Conservation (phyloP, 2,888 invertebrate genomes). For the Xanthorhoe spadicearia region DNA sequence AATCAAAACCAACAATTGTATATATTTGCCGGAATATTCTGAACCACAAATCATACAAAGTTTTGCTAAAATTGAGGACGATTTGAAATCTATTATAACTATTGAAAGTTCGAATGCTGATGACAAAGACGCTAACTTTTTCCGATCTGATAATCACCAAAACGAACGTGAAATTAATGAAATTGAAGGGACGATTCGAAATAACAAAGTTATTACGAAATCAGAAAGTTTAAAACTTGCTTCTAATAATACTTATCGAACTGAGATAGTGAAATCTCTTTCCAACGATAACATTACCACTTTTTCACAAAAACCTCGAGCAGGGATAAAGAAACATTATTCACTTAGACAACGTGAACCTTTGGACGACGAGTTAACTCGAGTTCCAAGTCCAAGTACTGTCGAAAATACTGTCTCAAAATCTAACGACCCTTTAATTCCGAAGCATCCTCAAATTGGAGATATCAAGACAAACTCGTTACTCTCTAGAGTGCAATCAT, state of each 20-base stretch:
- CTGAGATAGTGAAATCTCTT: conserved; percentile 67
- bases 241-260: conserved; percentile 58
- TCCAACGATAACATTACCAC: conserved; percentile 74
- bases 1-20: conserved; percentile 55
- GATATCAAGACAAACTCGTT: conserved; percentile 68
- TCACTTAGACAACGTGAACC: conserved; percentile 80
- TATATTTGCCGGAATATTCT: conserved; percentile 64
- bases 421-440: conserved; percentile 45
- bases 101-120: conserved; percentile 76
- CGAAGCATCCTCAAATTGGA: conserved; percentile 52
- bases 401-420: conserved; percentile 60
- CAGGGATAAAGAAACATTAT: conserved; percentile 77
- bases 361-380: conserved; percentile 65
- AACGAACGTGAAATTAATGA: conserved; percentile 82
- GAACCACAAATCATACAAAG: conserved; percentile 70
- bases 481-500: conserved; percentile 76
- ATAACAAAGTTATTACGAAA: conserved; percentile 78
- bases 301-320: conserved; percentile 58
- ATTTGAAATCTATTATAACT: conserved; percentile 78
- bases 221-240: conserved; percentile 73
- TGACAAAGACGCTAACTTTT: conserved; percentile 67
- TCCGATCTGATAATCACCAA: conserved; percentile 72
- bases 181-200: conserved; percentile 80
- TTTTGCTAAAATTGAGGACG: conserved; percentile 76
- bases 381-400: conserved; percentile 72